phyloP scores from a whole-genome alignment of 2,888 invertebrate species.

The Helicoverpa assulta region DNA sequence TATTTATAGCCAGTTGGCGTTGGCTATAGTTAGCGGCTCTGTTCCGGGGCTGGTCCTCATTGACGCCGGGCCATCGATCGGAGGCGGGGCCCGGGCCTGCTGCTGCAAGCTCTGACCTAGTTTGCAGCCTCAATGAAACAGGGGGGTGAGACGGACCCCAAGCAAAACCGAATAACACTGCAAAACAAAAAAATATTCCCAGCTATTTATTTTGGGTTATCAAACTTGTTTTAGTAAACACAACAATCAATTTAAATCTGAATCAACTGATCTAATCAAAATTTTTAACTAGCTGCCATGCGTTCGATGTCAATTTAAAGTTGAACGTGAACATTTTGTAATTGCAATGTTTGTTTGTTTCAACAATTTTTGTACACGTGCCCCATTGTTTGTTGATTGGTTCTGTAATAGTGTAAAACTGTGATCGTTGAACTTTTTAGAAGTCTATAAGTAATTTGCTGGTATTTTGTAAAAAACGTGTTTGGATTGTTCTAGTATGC shows the following conservation, averaged over 20 bases:
- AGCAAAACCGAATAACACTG: slow-evolving; percentile 35
- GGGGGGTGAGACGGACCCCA: slow-evolving; percentile 61
- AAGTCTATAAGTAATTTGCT: neutral
- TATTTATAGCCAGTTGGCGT: slow-evolving; percentile 75
- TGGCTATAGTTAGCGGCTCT: slow-evolving; percentile 63
- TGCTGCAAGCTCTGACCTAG: slow-evolving; percentile 81
- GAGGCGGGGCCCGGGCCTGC: slow-evolving; percentile 75
- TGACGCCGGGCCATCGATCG: slow-evolving; percentile 85
- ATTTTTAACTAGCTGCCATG: slow-evolving; percentile 1
- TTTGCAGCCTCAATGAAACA: slow-evolving; percentile 84
- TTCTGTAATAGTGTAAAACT: neutral
- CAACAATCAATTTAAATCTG: slow-evolving; percentile 12
- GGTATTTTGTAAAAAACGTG: no score
- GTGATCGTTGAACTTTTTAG: slow-evolving; percentile 10
- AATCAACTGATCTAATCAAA: neutral
- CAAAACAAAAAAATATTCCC: neutral
- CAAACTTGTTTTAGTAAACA: neutral
- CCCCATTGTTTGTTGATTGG: slow-evolving; percentile 3
- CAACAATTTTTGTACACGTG: slow-evolving; percentile 17
- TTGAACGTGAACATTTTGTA: slow-evolving; percentile 11
- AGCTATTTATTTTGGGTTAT: no score
- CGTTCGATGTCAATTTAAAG: slow-evolving; percentile 21
- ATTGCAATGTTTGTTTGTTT: slow-evolving; percentile 15
- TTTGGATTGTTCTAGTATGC: no score
- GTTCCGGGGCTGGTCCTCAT: slow-evolving; percentile 75